Conservation (phyloP, 2,888 invertebrate genomes). For the Unio pictorum region DNA sequence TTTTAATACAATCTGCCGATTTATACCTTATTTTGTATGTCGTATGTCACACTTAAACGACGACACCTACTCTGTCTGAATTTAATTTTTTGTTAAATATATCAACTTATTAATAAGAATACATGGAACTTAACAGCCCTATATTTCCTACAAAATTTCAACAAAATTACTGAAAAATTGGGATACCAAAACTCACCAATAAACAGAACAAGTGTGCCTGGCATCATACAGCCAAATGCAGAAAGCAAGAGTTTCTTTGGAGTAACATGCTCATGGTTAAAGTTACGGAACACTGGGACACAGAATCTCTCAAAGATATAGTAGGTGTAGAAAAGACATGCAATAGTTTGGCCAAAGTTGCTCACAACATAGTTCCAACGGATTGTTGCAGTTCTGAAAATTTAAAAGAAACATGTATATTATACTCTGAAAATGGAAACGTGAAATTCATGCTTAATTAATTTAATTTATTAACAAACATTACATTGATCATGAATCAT, state of each 20-base stretch:
- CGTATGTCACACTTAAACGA: too few species aligned
- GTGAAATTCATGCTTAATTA: too few species aligned
- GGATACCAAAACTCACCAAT: slow-evolving; percentile 55
- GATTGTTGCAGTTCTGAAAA: slow-evolving; percentile 80
- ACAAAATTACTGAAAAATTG: neutral
- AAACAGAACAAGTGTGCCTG: slow-evolving; percentile 76
- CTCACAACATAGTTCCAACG: slow-evolving; percentile 83
- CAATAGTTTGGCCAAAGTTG: slow-evolving; percentile 83
- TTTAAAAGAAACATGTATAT: slow-evolving; percentile 2
- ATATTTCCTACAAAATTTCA: too few species aligned
- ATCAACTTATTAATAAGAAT: too few species aligned
- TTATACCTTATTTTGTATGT: too few species aligned
- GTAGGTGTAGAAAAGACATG: slow-evolving; percentile 85
- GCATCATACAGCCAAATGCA: slow-evolving; percentile 83
- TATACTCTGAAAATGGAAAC: neutral
- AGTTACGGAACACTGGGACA: slow-evolving; percentile 78
- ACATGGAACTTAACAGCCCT: too few species aligned
- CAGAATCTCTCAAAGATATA: slow-evolving; percentile 86
- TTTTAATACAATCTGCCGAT: too few species aligned
- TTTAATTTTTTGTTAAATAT: too few species aligned
- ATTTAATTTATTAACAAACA: too few species aligned
- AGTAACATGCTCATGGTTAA: slow-evolving; percentile 68
- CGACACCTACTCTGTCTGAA: too few species aligned
- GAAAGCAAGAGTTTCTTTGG: slow-evolving; percentile 72
- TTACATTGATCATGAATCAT: too few species aligned